Base-by-base conservation (phyloP, 2,797 vertebrate species). In the Hoplostethus atlanticus region DNA sequence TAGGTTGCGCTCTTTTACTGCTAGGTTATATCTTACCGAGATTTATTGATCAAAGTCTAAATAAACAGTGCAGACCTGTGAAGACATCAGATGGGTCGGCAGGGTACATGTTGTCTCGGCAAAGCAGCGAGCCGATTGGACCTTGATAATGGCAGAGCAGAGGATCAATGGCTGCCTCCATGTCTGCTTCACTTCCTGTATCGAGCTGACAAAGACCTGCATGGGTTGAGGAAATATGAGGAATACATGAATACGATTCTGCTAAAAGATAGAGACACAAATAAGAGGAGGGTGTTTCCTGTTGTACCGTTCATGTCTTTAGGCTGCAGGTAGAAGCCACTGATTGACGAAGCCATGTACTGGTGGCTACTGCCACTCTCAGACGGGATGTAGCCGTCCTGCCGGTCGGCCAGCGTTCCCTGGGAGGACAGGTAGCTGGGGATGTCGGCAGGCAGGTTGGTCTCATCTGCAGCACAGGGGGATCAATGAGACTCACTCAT, bases 341-440 rank as follows among this genome's bases (percentile, higher is more conserved):
- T 95, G 17, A 96, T 63, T 0, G 97, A 96, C 0, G 97, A 95
- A 0, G 94, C 68, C 81, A 96, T 84, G 34, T 97, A 99, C 79
- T 97, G 97, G 87, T 98, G 96, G 82, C 96, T 96, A 88, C 97
- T 98, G 79, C 96, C 95, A 25, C 93, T 98, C 89, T 99, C 98
- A 4, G 97, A 98, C 0, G 95, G 95, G 52, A 97, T 90, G 63
- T 98, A 98, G 2, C 94, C 95, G 5, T 99, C 98, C 76, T 99
- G 97, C 2, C 96, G 94, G 84, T 99, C 98, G 3, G 97, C 96
- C 58, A 99, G 84, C 0, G 98, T 99, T 2, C 98, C 98, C 84
- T 99, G 97, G 7, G 98, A 99, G 7, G 98, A 99, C 77, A 99
- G 84, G 75, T 97, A 99, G 85, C 98, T 99, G 36, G 98, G 97